Percentiles rank a stretch among this genome's conserved stretches.
Evolutionary conservation across 2,797 vertebrate species (phyloP).

Genomic region (Danio jaintianensis): DNA sequence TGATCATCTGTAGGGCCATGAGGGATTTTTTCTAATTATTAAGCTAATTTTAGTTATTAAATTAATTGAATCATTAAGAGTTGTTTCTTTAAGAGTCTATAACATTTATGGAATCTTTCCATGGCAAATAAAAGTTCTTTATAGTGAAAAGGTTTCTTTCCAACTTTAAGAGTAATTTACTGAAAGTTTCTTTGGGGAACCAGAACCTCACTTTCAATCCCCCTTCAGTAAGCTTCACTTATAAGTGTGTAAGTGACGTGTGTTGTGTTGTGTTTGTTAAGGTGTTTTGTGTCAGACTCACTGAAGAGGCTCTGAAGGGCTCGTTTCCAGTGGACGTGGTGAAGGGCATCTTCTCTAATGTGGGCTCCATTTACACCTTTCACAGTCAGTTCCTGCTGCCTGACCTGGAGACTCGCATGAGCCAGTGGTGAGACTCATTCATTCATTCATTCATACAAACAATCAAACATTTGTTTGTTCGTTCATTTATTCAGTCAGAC

Average conservation of each 20-base stretch:
- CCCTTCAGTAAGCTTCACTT: not conserved
- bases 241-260: not conserved
- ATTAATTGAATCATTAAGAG: too few species aligned
- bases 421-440: slow-evolving; percentile 79
- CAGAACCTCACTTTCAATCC: not conserved
- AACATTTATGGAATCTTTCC: too few species aligned
- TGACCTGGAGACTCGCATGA: slow-evolving; percentile 84
- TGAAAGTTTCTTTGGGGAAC: not conserved
- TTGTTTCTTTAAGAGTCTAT: too few species aligned
- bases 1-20: too few species aligned
- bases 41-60: too few species aligned
- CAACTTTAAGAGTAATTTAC: too few species aligned
- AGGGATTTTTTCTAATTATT: too few species aligned
- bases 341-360: slow-evolving; percentile 90
- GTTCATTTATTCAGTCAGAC: too few species aligned
- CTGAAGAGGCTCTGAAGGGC: slow-evolving; percentile 82
- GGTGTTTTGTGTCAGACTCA: slow-evolving; percentile 85
- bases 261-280: slow-evolving; percentile 60
- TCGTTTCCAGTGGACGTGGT: slow-evolving; percentile 85
- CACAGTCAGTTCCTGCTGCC: slow-evolving; percentile 89
- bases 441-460: not conserved
- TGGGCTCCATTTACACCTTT: slow-evolving; percentile 90
- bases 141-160: too few species aligned
- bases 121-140: too few species aligned
- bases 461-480: not conserved